A percentile compares a stretch with the other conserved stretches of the same genome.
Evolutionary conservation across 1,140 invertebrate species (phyloP).

Genomic region (Solenopsis invicta): DNA sequence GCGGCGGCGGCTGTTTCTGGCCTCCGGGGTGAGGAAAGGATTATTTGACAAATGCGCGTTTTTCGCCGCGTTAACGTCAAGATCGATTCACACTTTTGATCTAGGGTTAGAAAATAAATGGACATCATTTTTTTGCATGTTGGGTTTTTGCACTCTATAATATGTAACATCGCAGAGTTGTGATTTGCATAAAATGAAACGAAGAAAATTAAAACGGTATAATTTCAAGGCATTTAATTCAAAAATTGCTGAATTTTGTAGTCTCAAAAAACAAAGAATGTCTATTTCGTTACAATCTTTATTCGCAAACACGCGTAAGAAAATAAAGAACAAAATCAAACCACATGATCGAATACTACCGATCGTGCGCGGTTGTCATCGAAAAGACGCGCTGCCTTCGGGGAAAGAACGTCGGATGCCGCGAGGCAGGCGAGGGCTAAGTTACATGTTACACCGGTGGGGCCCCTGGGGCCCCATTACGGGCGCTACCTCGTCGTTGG

Average conservation of each 20-base stretch:
- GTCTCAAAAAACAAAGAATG: too few species aligned
- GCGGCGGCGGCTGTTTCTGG: slow-evolving; percentile 46
- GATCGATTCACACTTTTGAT: neutral
- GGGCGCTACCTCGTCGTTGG: slow-evolving; percentile 84
- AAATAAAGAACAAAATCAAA: slow-evolving; percentile 19
- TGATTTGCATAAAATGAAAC: neutral
- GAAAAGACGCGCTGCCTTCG: slow-evolving; percentile 65
- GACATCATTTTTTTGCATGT: neutral
- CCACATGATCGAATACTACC: slow-evolving; percentile 43
- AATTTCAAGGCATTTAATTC: neutral
- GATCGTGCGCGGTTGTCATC: slow-evolving; percentile 75
- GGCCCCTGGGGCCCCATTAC: slow-evolving; percentile 81
- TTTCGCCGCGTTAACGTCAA: slow-evolving; percentile 1
- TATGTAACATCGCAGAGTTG: neutral
- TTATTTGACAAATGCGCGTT: slow-evolving; percentile 8
- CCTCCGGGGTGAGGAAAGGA: neutral
- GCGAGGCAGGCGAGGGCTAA: slow-evolving; percentile 65
- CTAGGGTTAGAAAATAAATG: neutral
- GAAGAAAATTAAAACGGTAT: too few species aligned
- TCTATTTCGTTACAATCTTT: neutral
- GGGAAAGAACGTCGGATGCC: slow-evolving; percentile 56
- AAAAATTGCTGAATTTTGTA: too few species aligned
- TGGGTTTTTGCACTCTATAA: neutral
- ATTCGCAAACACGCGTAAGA: neutral
- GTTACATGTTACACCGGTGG: slow-evolving; percentile 75